Evolutionary conservation across 2,888 invertebrate species (phyloP).

Genomic region (Bhutanitis thaidina): DNA sequence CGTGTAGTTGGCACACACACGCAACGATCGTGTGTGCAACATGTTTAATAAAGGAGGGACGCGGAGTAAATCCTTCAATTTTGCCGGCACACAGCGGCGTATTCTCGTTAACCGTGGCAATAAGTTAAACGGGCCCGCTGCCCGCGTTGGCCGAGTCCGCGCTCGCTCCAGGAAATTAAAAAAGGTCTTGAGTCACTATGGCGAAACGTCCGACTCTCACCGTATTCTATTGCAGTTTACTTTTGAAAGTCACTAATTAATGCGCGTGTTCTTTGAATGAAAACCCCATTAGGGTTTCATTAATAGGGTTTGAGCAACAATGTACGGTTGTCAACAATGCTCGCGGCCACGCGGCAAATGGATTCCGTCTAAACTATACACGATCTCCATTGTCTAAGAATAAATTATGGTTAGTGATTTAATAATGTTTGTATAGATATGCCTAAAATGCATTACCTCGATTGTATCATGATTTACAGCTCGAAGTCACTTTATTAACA

Average conservation of each 20-base stretch:
- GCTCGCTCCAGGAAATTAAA: slow-evolving; percentile 66
- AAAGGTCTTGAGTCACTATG: slow-evolving; percentile 59
- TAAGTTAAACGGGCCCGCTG: slow-evolving; percentile 74
- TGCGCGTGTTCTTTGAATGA: slow-evolving; percentile 27
- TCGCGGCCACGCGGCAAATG: slow-evolving; percentile 19
- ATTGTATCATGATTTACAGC: background rate
- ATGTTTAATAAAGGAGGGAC: slow-evolving; percentile 80
- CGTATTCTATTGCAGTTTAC: slow-evolving; percentile 21
- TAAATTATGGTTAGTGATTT: slow-evolving; percentile 16
- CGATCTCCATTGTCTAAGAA: slow-evolving; percentile 12
- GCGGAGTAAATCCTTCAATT: slow-evolving; percentile 80
- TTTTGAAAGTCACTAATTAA: slow-evolving; percentile 26
- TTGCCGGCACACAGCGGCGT: slow-evolving; percentile 78
- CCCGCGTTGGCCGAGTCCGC: slow-evolving; percentile 38
- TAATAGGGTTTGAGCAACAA: slow-evolving; percentile 19
- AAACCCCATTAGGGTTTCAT: slow-evolving; percentile 25
- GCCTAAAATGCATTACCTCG: background rate
- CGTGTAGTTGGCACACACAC: slow-evolving; percentile 56
- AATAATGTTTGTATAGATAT: slow-evolving; percentile 4
- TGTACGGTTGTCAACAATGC: slow-evolving; percentile 18
- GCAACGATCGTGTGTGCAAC: slow-evolving; percentile 64
- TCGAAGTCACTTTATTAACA: no score
- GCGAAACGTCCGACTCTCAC: slow-evolving; percentile 30
- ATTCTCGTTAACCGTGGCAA: slow-evolving; percentile 80
- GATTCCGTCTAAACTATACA: slow-evolving; percentile 13